A percentile compares a stretch with the other conserved stretches of the same genome.
phyloP scores from a whole-genome alignment of 2,113 vertebrate genomes.

The Brienomyrus brachyistius region DNA sequence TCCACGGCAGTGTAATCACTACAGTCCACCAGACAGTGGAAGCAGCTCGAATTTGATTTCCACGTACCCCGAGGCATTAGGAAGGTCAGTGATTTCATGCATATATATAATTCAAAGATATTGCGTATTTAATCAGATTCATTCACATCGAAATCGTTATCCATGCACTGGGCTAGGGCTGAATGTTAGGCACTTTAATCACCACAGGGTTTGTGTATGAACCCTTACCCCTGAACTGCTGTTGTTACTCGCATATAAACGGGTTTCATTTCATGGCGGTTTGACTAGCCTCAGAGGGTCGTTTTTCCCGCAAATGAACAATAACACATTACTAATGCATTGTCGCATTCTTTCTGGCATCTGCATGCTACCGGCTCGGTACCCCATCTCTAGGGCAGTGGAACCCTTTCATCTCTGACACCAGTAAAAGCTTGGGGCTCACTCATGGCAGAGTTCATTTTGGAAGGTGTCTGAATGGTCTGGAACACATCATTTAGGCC shows the following conservation, averaged over 20 bases:
- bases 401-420: background rate
- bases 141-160: background rate
- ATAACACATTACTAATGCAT: background rate
- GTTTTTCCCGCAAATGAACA: background rate
- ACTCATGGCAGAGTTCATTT: background rate
- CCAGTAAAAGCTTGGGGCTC: background rate
- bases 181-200: background rate
- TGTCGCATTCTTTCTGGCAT: background rate
- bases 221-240: background rate
- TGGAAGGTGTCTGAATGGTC: background rate
- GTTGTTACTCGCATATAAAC: background rate
- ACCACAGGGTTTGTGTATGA: background rate
- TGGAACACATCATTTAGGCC: background rate
- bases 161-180: background rate
- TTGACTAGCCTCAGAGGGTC: background rate
- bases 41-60: background rate
- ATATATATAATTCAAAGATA: background rate
- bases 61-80: background rate
- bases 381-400: background rate
- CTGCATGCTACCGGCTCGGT: background rate
- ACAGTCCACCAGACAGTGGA: background rate
- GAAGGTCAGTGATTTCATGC: background rate
- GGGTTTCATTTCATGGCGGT: background rate
- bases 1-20: background rate
- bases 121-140: conserved; percentile 5